Conservation (phyloP, 23 tunicate species). For the Ciona savignyi region DNA sequence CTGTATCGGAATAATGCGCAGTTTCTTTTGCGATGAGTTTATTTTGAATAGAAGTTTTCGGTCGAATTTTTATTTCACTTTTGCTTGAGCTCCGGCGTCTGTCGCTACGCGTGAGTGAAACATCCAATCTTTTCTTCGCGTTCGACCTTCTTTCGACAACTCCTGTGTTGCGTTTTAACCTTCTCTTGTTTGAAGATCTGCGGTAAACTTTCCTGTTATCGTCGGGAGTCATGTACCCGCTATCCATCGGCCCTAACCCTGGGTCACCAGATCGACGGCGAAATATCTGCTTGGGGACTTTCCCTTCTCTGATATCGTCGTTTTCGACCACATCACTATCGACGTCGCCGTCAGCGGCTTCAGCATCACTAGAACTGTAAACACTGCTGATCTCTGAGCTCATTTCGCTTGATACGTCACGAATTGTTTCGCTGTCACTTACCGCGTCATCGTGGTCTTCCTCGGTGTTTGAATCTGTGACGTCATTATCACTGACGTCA, state of each 20-base stretch:
- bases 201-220: not conserved
- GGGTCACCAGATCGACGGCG: not conserved
- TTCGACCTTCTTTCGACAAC: slow-evolving; percentile 4
- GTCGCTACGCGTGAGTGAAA: not conserved
- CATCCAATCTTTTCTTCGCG: not conserved
- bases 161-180: too few species aligned
- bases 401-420: slow-evolving; percentile 1
- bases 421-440: not conserved
- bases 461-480: not conserved
- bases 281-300: not conserved
- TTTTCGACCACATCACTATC: not conserved
- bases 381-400: slow-evolving; percentile 4
- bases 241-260: slow-evolving; percentile 6
- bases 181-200: not conserved
- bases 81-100: not conserved
- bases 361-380: slow-evolving; percentile 3
- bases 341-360: slow-evolving; percentile 6
- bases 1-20: not conserved
- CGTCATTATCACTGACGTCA: not conserved
- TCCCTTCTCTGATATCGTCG: not conserved
- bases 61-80: not conserved
- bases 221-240: slow-evolving; percentile 21
- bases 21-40: not conserved
- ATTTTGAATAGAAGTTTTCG: too few species aligned
- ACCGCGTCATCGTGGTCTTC: not conserved